Conservation (phyloP, 2,888 invertebrate species). For the Xanthorhoe spadicearia region DNA sequence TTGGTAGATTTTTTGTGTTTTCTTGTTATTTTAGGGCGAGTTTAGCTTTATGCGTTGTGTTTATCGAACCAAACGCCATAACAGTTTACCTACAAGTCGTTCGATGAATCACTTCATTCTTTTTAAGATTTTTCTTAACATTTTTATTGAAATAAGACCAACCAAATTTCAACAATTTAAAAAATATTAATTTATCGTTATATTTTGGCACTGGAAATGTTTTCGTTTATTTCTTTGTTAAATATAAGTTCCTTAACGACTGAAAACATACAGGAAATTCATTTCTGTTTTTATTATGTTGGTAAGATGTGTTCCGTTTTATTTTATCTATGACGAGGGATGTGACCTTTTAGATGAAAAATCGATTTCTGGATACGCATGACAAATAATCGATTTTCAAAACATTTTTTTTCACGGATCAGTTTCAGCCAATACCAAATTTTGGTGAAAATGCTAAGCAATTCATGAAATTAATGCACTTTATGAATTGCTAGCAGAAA, state of each 20-base stretch:
- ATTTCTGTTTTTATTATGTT: constrained; percentile 1
- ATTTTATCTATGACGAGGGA: constrained; percentile 8
- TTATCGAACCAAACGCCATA: constrained; percentile 78
- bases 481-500: too few species aligned
- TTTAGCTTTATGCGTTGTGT: constrained; percentile 78
- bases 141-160: background rate
- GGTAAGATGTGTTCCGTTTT: constrained; percentile 11
- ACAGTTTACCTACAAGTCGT: constrained; percentile 67
- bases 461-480: too few species aligned
- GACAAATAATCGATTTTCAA: too few species aligned
- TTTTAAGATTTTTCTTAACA: background rate
- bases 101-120: constrained; percentile 42
- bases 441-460: too few species aligned
- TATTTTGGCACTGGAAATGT: background rate
- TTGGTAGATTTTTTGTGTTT: constrained; percentile 43
- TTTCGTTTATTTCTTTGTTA: background rate
- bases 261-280: constrained; percentile 19
- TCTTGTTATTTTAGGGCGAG: constrained; percentile 51
- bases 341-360: too few species aligned
- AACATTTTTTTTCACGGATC: too few species aligned
- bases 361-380: too few species aligned
- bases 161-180: background rate
- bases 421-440: too few species aligned
- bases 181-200: background rate
- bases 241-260: constrained; percentile 19